Percentiles rank a stretch among this genome's conserved stretches.
phyloP scores from a whole-genome alignment of 2,797 vertebrate genomes.

The Rhynchotus rufescens region DNA sequence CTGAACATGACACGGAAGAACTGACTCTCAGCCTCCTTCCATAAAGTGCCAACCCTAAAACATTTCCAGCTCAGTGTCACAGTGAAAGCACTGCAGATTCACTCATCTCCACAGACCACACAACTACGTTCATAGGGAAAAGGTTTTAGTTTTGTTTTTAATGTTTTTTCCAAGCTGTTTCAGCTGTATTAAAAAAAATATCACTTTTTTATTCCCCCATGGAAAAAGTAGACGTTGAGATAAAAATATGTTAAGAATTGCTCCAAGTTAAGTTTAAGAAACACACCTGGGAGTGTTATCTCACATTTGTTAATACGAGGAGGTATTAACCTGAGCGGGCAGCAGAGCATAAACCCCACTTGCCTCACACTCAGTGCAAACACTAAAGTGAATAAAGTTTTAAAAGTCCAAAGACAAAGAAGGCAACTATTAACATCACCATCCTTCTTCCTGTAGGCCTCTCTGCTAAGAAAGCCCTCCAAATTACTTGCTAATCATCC shows the following conservation, averaged over 20 bases:
- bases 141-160: not conserved
- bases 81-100: not conserved
- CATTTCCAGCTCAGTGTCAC: not conserved
- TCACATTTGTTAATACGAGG: not conserved
- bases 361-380: not conserved
- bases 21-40: not conserved
- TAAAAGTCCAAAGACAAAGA: not conserved
- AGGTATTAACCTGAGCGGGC: not conserved
- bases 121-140: not conserved
- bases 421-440: not conserved
- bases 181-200: not conserved
- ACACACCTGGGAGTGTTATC: not conserved
- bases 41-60: not conserved
- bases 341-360: constrained; percentile 1
- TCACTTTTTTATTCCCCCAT: no score
- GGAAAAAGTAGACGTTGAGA: not conserved
- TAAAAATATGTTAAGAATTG: not conserved
- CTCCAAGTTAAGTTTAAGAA: not conserved
- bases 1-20: not conserved
- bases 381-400: not conserved
- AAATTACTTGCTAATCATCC: not conserved
- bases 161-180: not conserved
- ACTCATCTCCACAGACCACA: not conserved
- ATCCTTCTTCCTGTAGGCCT: not conserved
- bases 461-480: not conserved